These are phyloP conservation scores for Meriones unguiculatus DNA, from an alignment of 2,113 vertebrate species.

Conservation along the genomic window DNA sequence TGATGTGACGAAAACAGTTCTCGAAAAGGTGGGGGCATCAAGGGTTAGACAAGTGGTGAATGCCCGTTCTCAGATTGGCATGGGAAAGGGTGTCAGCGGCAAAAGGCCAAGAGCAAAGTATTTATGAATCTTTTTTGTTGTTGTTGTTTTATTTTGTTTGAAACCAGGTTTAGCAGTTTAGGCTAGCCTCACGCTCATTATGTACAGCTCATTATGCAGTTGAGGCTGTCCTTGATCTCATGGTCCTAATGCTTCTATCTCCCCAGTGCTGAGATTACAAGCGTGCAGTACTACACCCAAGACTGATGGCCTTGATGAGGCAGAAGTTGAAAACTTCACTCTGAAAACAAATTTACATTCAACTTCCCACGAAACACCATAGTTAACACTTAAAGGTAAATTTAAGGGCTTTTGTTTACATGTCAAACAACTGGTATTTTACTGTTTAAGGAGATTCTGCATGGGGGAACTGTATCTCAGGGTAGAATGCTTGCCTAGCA, in stretches of 20 bases:
- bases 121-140: background rate
- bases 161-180: background rate
- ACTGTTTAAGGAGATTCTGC: background rate
- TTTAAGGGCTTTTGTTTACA: background rate
- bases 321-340: background rate
- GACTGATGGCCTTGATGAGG: background rate
- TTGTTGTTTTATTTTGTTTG: background rate
- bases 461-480: background rate
- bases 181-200: background rate
- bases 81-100: background rate
- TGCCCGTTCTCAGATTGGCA: background rate
- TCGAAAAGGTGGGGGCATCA: background rate
- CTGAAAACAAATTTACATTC: background rate
- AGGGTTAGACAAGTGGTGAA: background rate
- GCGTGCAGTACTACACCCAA: background rate
- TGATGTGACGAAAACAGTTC: background rate
- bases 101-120: constrained; percentile 36
- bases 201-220: background rate
- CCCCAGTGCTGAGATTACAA: background rate
- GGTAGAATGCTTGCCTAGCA: background rate
- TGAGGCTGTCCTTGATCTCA: background rate
- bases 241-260: background rate
- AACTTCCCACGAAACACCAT: background rate
- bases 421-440: background rate
- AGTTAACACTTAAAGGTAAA: constrained; percentile 20